Evolutionary conservation across 2,888 invertebrate genomes (phyloP).

Genomic region (Xylocampa areola): DNA sequence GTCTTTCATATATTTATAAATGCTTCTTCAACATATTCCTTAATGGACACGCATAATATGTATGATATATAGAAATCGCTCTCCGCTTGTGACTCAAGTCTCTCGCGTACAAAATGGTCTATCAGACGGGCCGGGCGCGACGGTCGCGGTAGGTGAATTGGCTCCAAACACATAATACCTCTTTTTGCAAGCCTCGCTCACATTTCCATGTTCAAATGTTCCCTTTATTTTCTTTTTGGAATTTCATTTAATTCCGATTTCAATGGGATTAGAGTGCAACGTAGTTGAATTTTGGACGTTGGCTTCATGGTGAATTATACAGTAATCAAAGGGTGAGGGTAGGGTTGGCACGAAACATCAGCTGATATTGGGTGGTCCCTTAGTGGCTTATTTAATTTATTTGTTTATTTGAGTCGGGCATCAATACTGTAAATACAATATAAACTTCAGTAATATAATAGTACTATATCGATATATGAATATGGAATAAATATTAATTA

Average conservation of each 20-base stretch:
- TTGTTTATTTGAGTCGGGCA: too few relatives aligned
- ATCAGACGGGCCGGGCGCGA: slow-evolving; percentile 42
- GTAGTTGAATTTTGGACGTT: slow-evolving; percentile 19
- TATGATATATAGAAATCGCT: background rate
- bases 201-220: slow-evolving; percentile 53
- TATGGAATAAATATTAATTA: too few relatives aligned
- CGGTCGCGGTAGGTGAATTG: slow-evolving; percentile 60
- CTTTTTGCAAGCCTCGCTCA: slow-evolving; percentile 55
- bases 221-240: slow-evolving; percentile 38
- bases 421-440: background rate
- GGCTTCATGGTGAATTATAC: slow-evolving; percentile 10
- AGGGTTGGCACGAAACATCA: too few relatives aligned
- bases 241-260: slow-evolving; percentile 40
- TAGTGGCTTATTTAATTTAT: too few relatives aligned
- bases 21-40: too few relatives aligned
- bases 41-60: too few relatives aligned
- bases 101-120: slow-evolving; percentile 55
- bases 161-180: slow-evolving; percentile 63
- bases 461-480: too few relatives aligned
- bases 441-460: too few relatives aligned
- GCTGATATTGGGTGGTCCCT: too few relatives aligned
- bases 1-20: too few relatives aligned
- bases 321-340: too few relatives aligned
- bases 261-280: slow-evolving; percentile 6
- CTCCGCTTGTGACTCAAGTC: slow-evolving; percentile 28